Evolutionary conservation across 2,888 invertebrate species (phyloP), one percentile per base, ranked within the genome.

Genomic region (Anagyrus pseudococci): DNA sequence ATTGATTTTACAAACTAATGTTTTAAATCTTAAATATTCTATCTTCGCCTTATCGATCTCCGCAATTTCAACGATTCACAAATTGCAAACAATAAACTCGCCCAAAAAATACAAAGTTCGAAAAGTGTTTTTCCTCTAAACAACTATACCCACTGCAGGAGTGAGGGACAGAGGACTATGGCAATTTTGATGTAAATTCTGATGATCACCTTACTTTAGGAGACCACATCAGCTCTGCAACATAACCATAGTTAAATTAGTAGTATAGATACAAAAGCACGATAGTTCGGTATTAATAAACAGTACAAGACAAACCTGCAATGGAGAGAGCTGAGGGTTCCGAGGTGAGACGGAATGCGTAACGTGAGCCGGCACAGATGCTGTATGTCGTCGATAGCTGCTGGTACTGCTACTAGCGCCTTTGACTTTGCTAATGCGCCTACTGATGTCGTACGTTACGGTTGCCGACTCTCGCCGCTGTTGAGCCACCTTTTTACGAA

Each of bases 121-220:
- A 89, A 89, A 78, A 86, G 85, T 37, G 81, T 88, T 88, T 82
- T 87, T 87, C 77, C 88, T 85, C 82, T 89, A 89, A 75, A 89
- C 89, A 83, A 89, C 90, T 86, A 89, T 86, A 80, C 90, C 90
- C 80, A 84, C 85, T 75, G 86, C 85, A 87, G 85, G 69, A 78
- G 74, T 74, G 77, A 77, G 70, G 78, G 76, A 73, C 75, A 75
- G 72, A 76, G 76, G 68, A 67, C 73, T 69, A 60, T 71, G 72
- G 69, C 77, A 77, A 70, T 4, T 73, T 75, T 61, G 76, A 73
- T 69, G 74, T 74, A 54, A 76, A 75, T 56, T 75, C 76, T 72
- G 82, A 75, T 72, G 74, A 75, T 79, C 78, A 80, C 73, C 77
- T 76, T 74, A 78, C 73, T 70, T 75, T 77, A 76, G 82, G 82